Conservation (phyloP, 2,113 vertebrate genomes). For the Mesoclemmys tuberculata region DNA sequence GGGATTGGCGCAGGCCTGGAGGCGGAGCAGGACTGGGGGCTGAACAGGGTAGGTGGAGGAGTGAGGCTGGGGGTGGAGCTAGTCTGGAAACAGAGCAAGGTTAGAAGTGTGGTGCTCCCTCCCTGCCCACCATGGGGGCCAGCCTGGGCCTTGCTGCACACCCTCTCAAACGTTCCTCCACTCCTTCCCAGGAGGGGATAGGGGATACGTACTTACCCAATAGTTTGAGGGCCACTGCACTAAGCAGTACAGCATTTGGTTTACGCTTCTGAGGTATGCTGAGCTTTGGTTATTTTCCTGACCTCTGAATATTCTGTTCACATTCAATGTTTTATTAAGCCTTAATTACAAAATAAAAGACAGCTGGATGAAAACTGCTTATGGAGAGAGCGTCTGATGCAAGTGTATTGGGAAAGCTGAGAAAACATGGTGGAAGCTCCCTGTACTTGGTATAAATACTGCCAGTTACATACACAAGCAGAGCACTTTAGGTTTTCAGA, state of each 20-base stretch:
- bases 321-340: neutral
- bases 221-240: neutral
- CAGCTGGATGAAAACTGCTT: neutral
- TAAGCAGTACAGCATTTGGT: neutral
- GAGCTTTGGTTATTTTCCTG: neutral
- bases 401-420: neutral
- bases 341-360: neutral
- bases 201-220: no score
- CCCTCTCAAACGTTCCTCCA: no score
- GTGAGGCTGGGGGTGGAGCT: no score
- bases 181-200: no score
- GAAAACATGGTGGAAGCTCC: neutral
- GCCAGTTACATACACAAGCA: accelerated
- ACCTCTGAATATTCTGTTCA: neutral
- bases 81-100: no score
- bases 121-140: no score
- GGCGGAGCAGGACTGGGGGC: no score
- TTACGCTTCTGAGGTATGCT: neutral
- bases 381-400: neutral
- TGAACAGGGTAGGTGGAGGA: no score
- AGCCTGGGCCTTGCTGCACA: no score
- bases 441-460: neutral
- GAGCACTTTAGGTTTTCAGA: neutral
- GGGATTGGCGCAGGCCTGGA: no score
- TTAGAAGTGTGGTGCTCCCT: no score